phyloP scores from a whole-genome alignment of 2,888 invertebrate genomes.

The Rotaria macrura region DNA sequence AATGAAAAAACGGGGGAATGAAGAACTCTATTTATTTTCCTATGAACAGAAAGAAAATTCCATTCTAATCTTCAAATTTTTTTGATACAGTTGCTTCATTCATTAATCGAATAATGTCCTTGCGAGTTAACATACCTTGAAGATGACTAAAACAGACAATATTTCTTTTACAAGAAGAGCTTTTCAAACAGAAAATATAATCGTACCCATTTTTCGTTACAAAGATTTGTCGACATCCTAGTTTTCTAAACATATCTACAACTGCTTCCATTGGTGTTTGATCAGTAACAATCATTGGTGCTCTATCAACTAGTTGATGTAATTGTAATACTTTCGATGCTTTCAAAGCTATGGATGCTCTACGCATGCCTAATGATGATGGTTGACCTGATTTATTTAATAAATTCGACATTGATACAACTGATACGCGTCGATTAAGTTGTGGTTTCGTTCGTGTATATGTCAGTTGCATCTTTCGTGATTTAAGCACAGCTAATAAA shows the following conservation, averaged over 20 bases:
- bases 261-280: neutral
- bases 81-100: neutral
- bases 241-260: neutral
- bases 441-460: neutral
- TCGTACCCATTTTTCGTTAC: neutral
- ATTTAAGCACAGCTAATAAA: neutral
- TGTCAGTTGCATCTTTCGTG: neutral
- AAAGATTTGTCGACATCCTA: neutral
- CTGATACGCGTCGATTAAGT: neutral
- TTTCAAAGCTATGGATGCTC: neutral
- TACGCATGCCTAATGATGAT: neutral
- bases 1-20: too few relatives aligned
- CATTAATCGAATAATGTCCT: neutral
- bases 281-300: neutral
- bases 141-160: neutral
- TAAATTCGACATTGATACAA: neutral
- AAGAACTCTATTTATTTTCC: too few relatives aligned
- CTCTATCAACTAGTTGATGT: slow-evolving; percentile 10
- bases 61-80: neutral
- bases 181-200: too few relatives aligned
- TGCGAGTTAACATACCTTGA: neutral
- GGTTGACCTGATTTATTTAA: neutral
- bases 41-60: too few relatives aligned
- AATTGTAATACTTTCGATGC: neutral
- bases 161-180: neutral